Evolutionary conservation across 1,140 invertebrate genomes (phyloP).

Genomic region (Diachasmimorpha longicaudata): DNA sequence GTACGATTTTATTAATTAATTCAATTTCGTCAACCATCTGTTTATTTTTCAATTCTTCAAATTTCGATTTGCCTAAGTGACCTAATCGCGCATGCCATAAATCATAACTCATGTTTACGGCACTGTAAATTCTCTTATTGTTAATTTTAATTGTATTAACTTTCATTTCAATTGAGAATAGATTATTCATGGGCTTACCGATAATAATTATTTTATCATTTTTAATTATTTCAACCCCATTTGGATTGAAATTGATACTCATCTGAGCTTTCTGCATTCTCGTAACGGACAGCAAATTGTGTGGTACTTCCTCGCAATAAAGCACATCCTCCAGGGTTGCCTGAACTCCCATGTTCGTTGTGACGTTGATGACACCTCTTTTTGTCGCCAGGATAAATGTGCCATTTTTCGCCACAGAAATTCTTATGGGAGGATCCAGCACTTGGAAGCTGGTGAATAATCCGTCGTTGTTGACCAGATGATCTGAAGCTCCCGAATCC

Average conservation of each 20-base stretch:
- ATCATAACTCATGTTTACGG: constrained; percentile 38
- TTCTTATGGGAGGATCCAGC: constrained; percentile 22
- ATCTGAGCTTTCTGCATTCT: constrained; percentile 43
- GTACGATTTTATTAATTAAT: neutral
- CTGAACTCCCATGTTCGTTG: constrained; percentile 29
- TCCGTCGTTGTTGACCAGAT: constrained; percentile 42
- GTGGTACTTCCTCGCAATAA: constrained; percentile 35
- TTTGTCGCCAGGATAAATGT: constrained; percentile 38
- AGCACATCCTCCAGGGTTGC: constrained; percentile 34
- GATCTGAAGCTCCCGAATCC: constrained; percentile 30
- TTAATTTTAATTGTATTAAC: constrained; percentile 7
- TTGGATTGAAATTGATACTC: no score
- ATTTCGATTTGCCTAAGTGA: constrained; percentile 50
- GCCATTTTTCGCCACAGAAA: constrained; percentile 39
- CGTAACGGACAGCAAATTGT: constrained; percentile 42
- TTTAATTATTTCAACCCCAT: constrained; percentile 39
- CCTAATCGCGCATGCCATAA: constrained; percentile 53
- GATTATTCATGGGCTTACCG: constrained; percentile 42
- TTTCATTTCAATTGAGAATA: constrained; percentile 29
- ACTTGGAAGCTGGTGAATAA: constrained; percentile 30
- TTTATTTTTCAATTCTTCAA: constrained; percentile 45
- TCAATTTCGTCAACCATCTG: constrained; percentile 42
- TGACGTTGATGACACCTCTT: constrained; percentile 32
- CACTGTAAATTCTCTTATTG: constrained; percentile 9
- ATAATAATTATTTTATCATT: constrained; percentile 32